These are phyloP conservation scores for Calliopsis andreniformis DNA, from an alignment of 1,140 invertebrate species.

Conservation along the genomic window DNA sequence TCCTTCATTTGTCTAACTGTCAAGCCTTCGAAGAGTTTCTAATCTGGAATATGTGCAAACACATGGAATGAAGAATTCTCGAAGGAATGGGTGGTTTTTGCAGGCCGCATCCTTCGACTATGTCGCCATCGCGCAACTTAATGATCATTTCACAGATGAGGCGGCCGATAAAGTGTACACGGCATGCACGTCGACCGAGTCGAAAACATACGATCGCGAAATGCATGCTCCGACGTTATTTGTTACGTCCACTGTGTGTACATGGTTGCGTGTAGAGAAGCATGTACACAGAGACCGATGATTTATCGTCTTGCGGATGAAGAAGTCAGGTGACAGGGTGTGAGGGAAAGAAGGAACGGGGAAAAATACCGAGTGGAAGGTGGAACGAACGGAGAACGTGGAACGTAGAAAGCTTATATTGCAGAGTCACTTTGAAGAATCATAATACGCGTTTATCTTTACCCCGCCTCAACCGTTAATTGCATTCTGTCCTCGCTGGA, in stretches of 20 bases:
- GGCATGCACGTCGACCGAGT: background rate
- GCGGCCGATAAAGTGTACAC: constrained; percentile 41
- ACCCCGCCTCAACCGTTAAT: constrained; percentile 42
- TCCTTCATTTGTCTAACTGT: too few species aligned
- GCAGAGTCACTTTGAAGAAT: constrained; percentile 44
- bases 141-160: constrained; percentile 51
- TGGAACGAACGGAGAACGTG: constrained; percentile 2
- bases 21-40: too few species aligned
- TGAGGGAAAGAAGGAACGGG: constrained; percentile 8
- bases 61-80: constrained; percentile 2
- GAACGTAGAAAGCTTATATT: constrained; percentile 16
- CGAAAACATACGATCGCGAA: constrained; percentile 31
- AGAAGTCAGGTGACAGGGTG: constrained; percentile 49
- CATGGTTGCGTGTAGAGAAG: constrained; percentile 47
- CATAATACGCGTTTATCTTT: constrained; percentile 42
- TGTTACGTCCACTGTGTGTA: constrained; percentile 40
- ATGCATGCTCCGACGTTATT: constrained; percentile 57
- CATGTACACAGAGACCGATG: constrained; percentile 34
- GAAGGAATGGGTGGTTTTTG: background rate
- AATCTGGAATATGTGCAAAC: too few species aligned
- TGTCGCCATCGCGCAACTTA: constrained; percentile 30
- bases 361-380: constrained; percentile 24
- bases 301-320: constrained; percentile 56
- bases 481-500: constrained; percentile 30
- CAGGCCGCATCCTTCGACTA: constrained; percentile 8